A percentile compares a stretch with the other conserved stretches of the same genome.
phyloP scores from a whole-genome alignment of 1,140 invertebrate genomes.

The Drosophila subpulchrella region DNA sequence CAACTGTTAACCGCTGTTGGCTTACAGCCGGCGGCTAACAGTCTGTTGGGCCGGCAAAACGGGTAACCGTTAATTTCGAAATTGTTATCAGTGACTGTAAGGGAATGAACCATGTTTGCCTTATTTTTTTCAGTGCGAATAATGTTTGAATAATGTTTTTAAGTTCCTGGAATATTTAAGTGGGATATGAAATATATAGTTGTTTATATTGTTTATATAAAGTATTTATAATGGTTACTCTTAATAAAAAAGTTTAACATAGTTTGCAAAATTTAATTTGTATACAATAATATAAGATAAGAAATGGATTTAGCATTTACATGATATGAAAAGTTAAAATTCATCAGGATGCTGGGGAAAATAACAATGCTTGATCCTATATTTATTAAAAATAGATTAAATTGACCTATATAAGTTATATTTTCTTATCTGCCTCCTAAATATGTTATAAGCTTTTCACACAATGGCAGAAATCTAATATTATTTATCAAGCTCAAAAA shows the following conservation, averaged over 20 bases:
- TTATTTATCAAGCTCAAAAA: no score
- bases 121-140: no score
- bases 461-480: not conserved
- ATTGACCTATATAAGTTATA: not conserved
- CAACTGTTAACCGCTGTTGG: not conserved
- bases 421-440: not conserved
- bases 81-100: not conserved
- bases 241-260: no score
- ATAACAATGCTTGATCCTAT: not conserved
- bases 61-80: constrained; percentile 25
- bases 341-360: not conserved
- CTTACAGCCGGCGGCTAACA: constrained; percentile 4
- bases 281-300: no score
- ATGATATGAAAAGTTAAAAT: no score
- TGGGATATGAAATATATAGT: no score
- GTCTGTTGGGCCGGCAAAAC: not conserved
- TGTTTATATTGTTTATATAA: no score
- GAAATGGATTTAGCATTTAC: no score
- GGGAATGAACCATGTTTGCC: not conserved
- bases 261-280: no score
- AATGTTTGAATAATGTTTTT: no score
- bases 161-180: no score
- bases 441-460: not conserved
- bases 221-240: no score
- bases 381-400: not conserved